Base-by-base conservation (phyloP, 1,140 invertebrate species). In the Leptinotarsa undecemlineata region DNA sequence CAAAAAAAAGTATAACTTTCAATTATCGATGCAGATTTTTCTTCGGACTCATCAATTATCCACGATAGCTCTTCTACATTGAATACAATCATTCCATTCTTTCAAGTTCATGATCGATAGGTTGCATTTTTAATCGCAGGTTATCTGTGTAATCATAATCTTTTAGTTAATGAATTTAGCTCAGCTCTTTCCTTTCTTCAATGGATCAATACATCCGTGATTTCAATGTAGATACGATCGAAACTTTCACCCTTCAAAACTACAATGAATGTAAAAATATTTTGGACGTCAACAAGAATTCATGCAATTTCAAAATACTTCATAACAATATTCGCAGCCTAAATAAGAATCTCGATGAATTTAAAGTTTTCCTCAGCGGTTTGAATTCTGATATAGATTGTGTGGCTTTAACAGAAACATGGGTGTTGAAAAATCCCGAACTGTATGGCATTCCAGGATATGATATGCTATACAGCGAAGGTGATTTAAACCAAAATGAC, bases 271-370 rank as follows among this genome's bases (percentile, higher is more conserved):
- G 23, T 17, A 67, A 42, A 33, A 15, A 67, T 23, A 67, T 67
- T 42, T 67, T 67, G 23, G 42, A 26, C 15, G 64, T 67, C 21
- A 67, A 67, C 42, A 67, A 67, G 17, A 42, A 3, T 33, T 48
- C 13, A 1, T 63, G 62, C 62, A 63, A 14, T 23, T 63, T 63
- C 62, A 63, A 63, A 23, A 63, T 63, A 17, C 13, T 63, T 19
- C 62, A 68, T 68, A 68, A 47, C 19, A 68, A 68, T 68, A 68
- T 68, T 15, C 66, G 66, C 26, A 68, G 66, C 26, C 33, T 68
- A 11, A 23, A 33, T 47, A 68, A 68, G 14, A 68, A 68, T 68
- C 14, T 68, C 14, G 66, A 68, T 47, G 66, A 68, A 68, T 68
- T 68, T 19, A 26, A 68, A 68, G 26, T 68, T 11, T 47, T 68